phyloP scores from a whole-genome alignment of 2,797 vertebrate genomes.

The Ciconia nigra region DNA sequence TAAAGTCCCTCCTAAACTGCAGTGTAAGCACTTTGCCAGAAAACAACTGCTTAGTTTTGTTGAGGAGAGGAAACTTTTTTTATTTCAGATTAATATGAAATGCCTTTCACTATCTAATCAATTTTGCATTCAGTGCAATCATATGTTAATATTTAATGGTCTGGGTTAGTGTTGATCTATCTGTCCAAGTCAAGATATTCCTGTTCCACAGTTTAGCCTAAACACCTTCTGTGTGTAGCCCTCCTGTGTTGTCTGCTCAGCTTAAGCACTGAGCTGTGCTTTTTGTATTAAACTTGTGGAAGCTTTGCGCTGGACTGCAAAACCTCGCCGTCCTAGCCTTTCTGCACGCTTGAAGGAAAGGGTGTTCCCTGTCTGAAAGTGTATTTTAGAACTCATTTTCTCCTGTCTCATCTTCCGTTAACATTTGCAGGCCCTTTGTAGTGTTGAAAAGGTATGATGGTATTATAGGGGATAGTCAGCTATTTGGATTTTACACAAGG shows the following conservation, averaged over 20 bases:
- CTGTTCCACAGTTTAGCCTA: not conserved
- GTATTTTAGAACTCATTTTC: not conserved
- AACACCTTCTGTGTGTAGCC: not conserved
- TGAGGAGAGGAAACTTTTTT: not conserved
- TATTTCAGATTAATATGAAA: not conserved
- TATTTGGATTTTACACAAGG: not conserved
- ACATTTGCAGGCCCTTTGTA: not conserved
- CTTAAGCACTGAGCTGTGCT: not conserved
- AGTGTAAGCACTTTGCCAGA: not conserved
- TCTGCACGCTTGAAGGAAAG: not conserved
- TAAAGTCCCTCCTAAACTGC: not conserved
- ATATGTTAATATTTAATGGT: not conserved
- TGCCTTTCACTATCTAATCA: not conserved
- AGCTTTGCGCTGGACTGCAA: not conserved
- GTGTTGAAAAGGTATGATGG: not conserved
- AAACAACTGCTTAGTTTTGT: not conserved
- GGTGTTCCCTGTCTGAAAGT: not conserved
- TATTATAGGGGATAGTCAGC: not conserved
- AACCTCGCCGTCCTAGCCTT: not conserved
- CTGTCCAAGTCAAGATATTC: not conserved
- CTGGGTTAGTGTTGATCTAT: not conserved
- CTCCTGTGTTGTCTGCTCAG: not conserved
- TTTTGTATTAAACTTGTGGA: not conserved
- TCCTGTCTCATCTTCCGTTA: not conserved
- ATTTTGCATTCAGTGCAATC: not conserved